Percentiles rank a stretch among this genome's conserved stretches.
phyloP scores from a whole-genome alignment of 2,797 vertebrate genomes.

The Pseudochaenichthys georgianus region DNA sequence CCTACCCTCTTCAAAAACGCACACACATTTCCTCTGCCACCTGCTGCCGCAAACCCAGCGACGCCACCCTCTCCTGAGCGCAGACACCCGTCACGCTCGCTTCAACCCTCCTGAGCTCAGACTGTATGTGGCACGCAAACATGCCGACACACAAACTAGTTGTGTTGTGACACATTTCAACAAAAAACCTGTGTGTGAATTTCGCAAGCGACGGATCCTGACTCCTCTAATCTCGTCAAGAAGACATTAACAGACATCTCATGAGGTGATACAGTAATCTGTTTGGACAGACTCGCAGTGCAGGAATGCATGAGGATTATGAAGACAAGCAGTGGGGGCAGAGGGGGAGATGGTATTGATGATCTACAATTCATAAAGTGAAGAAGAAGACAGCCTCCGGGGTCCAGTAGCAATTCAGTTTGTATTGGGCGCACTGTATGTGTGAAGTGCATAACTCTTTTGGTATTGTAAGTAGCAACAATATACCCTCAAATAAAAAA shows the following conservation, averaged over 20 bases:
- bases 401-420: constrained; percentile 16
- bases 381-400: constrained; percentile 23
- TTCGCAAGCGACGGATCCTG: constrained; percentile 60
- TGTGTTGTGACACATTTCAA: constrained; percentile 76
- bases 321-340: constrained; percentile 42
- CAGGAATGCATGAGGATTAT: constrained; percentile 48
- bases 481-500: background rate
- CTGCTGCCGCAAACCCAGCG: constrained; percentile 54
- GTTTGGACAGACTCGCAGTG: constrained; percentile 68
- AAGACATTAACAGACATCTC: constrained; percentile 70
- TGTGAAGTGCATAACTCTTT: constrained; percentile 3
- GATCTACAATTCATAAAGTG: constrained; percentile 45
- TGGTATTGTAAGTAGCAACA: background rate
- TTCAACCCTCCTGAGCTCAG: constrained; percentile 72
- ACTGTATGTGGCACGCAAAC: constrained; percentile 71
- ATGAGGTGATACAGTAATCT: constrained; percentile 66
- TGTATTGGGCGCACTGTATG: background rate
- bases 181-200: constrained; percentile 60
- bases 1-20: constrained; percentile 13
- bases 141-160: constrained; percentile 58
- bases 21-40: constrained; percentile 50
- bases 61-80: constrained; percentile 50
- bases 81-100: constrained; percentile 71
- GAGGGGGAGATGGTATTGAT: constrained; percentile 43
- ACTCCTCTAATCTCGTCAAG: constrained; percentile 77